phyloP scores from a whole-genome alignment of 2,888 invertebrate genomes.

The Sinotaia quadrata region DNA sequence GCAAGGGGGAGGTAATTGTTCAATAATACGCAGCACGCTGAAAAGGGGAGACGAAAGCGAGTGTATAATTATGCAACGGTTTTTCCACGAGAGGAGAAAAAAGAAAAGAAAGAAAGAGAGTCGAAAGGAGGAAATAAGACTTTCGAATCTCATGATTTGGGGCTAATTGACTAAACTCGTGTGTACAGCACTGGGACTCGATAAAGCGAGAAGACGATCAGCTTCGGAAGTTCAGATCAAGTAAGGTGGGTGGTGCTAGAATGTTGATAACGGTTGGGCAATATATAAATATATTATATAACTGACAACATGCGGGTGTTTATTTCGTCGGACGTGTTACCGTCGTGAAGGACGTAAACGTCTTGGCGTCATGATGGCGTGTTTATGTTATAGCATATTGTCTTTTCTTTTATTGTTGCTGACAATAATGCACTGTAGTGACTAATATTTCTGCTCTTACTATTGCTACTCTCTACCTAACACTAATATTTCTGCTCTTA shows the following conservation, averaged over 20 bases:
- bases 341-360: too few relatives aligned
- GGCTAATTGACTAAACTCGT: background rate
- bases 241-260: background rate
- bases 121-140: constrained; percentile 2
- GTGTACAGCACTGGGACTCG: background rate
- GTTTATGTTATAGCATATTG: too few relatives aligned
- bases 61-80: constrained; percentile 20
- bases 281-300: too few relatives aligned
- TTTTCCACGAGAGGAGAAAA: background rate
- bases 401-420: too few relatives aligned
- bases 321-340: too few relatives aligned
- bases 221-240: background rate
- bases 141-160: constrained; percentile 3
- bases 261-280: too few relatives aligned
- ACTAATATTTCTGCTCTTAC: too few relatives aligned
- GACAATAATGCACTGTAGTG: too few relatives aligned
- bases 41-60: background rate
- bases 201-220: background rate
- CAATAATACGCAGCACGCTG: constrained; percentile 11
- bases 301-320: too few relatives aligned
- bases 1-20: constrained; percentile 24
- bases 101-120: background rate
- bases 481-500: too few relatives aligned
- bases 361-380: too few relatives aligned
- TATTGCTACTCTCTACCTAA: too few relatives aligned